Evolutionary conservation across 2,797 vertebrate species (phyloP).

Genomic region (Borostomias antarcticus): DNA sequence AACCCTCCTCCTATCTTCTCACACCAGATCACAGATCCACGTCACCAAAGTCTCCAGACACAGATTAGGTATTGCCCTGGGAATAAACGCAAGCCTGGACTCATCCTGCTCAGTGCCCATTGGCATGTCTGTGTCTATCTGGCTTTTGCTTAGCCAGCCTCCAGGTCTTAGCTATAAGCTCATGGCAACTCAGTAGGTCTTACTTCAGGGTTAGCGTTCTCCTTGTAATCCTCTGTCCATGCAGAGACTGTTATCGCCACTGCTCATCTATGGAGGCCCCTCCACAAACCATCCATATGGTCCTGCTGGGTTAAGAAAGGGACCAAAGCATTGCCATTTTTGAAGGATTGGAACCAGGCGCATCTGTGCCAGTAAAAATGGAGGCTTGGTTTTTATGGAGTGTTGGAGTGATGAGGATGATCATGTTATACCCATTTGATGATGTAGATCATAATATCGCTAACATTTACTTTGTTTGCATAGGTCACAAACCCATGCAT

Average conservation of each 20-base stretch:
- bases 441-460: too few species aligned
- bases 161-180: not conserved
- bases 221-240: not conserved
- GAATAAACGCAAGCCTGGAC: constrained; percentile 1
- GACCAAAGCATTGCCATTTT: not conserved
- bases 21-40: not conserved
- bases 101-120: not conserved
- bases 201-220: not conserved
- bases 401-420: too few species aligned
- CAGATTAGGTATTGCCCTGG: not conserved
- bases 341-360: too few species aligned
- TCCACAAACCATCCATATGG: not conserved
- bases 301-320: not conserved
- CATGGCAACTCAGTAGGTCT: not conserved
- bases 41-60: not conserved
- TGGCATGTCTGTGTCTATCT: not conserved
- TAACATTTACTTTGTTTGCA: too few species aligned
- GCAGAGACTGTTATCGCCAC: not conserved
- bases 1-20: not conserved
- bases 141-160: not conserved
- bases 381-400: too few species aligned
- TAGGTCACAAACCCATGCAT: too few species aligned
- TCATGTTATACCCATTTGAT: too few species aligned
- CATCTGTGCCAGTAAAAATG: too few species aligned
- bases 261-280: not conserved